Percentiles rank a stretch among this genome's conserved stretches.
Evolutionary conservation across 1,140 invertebrate species (phyloP).

Genomic region (Trinorchestia longiramus): DNA sequence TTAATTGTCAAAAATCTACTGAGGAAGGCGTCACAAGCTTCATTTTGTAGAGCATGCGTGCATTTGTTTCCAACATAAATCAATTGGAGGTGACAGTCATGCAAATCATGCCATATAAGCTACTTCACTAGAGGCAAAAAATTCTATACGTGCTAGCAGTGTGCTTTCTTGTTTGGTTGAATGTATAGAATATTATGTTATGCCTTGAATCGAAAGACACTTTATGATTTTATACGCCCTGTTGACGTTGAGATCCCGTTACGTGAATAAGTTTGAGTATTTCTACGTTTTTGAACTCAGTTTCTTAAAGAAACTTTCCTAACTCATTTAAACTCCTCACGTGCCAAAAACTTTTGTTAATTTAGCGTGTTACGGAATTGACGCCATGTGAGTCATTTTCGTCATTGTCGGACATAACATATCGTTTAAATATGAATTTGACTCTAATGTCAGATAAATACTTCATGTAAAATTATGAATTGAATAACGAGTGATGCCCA

Average conservation of each 20-base stretch:
- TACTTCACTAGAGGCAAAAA: too few relatives aligned
- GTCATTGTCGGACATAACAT: background rate
- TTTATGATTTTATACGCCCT: too few relatives aligned
- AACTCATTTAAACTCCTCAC: too few relatives aligned
- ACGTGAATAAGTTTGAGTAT: too few relatives aligned
- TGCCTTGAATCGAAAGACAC: too few relatives aligned
- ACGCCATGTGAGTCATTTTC: background rate
- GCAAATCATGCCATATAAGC: background rate
- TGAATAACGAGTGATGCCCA: background rate
- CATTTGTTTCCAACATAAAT: background rate
- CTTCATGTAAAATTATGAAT: background rate
- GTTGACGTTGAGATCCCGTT: too few relatives aligned
- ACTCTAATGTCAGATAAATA: background rate
- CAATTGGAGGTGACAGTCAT: background rate
- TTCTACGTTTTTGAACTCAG: too few relatives aligned
- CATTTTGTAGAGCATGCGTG: background rate
- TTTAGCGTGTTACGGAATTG: background rate
- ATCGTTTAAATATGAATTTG: background rate
- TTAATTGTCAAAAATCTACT: background rate
- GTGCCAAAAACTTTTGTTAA: background rate
- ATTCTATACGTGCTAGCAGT: too few relatives aligned
- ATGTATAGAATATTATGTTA: too few relatives aligned
- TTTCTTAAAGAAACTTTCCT: too few relatives aligned
- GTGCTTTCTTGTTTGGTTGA: too few relatives aligned
- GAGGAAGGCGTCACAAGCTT: background rate